phyloP scores from a whole-genome alignment of 2,113 vertebrate species.

The Amblyopsis rosae region DNA sequence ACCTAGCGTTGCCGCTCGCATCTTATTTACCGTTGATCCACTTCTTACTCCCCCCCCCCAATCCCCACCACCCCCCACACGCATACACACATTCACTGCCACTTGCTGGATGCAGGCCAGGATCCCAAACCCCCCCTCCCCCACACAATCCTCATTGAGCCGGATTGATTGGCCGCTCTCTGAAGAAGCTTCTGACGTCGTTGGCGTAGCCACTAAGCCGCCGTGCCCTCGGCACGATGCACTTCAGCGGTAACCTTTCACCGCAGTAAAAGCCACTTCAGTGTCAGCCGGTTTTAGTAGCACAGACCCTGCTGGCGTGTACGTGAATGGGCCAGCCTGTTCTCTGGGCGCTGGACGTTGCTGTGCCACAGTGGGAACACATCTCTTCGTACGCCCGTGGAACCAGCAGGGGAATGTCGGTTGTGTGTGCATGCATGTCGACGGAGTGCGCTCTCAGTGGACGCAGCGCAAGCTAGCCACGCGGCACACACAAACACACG shows the following conservation, averaged over 20 bases:
- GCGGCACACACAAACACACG: too few relatives aligned
- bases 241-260: not conserved
- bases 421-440: too few relatives aligned
- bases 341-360: not conserved
- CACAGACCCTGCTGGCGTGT: not conserved
- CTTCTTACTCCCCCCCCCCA: constrained; percentile 1
- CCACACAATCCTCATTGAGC: constrained; percentile 7
- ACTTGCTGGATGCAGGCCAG: constrained; percentile 34
- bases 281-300: not conserved
- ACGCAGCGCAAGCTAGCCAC: too few relatives aligned
- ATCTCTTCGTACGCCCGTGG: not conserved
- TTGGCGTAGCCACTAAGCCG: not conserved
- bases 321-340: not conserved
- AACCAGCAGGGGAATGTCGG: too few relatives aligned
- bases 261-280: not conserved
- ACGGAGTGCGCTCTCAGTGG: too few relatives aligned
- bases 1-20: constrained; percentile 58
- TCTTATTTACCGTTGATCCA: constrained; percentile 60
- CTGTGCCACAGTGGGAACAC: not conserved
- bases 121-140: not conserved
- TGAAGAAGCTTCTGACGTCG: not conserved
- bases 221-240: not conserved
- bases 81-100: constrained; percentile 13
- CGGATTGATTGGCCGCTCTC: constrained; percentile 16
- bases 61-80: too few relatives aligned